Base-by-base conservation (phyloP, 1,140 invertebrate genomes). In the Trialeurodes vaporariorum region DNA sequence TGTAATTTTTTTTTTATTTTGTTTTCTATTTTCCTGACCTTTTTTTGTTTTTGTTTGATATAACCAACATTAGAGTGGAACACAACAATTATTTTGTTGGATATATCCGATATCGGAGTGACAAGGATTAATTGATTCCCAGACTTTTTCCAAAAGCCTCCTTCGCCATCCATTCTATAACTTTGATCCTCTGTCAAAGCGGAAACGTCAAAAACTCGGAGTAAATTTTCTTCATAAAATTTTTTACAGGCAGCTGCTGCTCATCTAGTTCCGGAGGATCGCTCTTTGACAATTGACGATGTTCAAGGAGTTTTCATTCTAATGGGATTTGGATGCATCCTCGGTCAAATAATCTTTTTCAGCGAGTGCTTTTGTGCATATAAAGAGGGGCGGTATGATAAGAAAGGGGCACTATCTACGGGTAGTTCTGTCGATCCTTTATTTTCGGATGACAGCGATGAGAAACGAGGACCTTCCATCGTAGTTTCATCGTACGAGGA, bases 271-370 rank as follows among this genome's bases (percentile, higher is more conserved):
- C 75, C 80, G 17, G 84, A 87, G 76, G 87, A 91, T 74, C 81
- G 86, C 65, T 83, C 85, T 61, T 72, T 91, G 25, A 85, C 85
- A 0, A 77, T 89, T 49, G 86, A 88, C 72, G 88, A 90, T 69
- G 88, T 86, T 1, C 86, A 89, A 78, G 88, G 88, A 5, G 90
- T 89, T 86, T 91, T 90, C 72, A 75, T 90, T 9, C 78, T 91
- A 1, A 77, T 91, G 63, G 86, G 81, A 1, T 80, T 83, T 58
- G 88, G 88, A 0, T 86, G 85, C 75, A 73, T 85, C 0, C 70
- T 86, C 17, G 87, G 83, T 2, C 78, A 68, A 21, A 58, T 73
- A 11, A 70, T 70, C 62, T 63, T 75, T 5, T 40, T 69, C 9
- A 22, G 66, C 24, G 76, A 77, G 70, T 70, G 40, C 63, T n/a